Base-by-base conservation (phyloP, 2,797 vertebrate species). In the Phrynocephalus forsythii region DNA sequence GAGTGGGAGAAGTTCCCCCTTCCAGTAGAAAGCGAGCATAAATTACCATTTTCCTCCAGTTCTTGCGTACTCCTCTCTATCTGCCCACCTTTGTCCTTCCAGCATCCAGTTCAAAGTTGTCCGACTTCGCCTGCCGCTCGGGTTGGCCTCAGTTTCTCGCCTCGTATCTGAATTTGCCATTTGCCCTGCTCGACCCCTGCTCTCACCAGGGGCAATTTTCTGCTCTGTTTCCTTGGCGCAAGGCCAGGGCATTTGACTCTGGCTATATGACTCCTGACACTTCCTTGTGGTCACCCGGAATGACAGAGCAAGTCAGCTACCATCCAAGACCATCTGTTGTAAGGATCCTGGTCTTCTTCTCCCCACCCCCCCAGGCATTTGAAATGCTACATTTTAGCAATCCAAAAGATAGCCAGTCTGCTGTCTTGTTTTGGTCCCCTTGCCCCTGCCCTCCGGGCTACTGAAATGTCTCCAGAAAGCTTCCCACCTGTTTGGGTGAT, bases 151-250 rank as follows among this genome's bases (percentile, higher is more conserved):
- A 9, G 79, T 92, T 94, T 93, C 93, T 94, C 85, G 79, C 90
- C 87, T 94, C 89, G 87, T 91, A 91, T 91, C 90, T 94, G 93
- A 92, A 94, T 95, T 94, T 94, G 73, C 95, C 93, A 93, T 95
- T 94, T 95, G 94, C 87, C 86, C 24, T 67, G 94, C 90, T 89
- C 83, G 88, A 26, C 86, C 63, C 38, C 89, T 71, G 48, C 82
- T 91, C 60, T 87, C 77, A 92, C 88, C 52, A 78, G 89, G 90
- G 92, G 86, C 85, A 91, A 86, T 94, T 93, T 94, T 88, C 87
- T 92, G 93, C 90, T 94, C 94, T 91, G 82, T 92, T 94, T 93
- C 87, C 86, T 82, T 94, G 94, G 94, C 91, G 48, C 79, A 75
- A 18, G 81, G 80, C 92, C 93, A 93, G 85, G 92, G 90, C 92